These are phyloP conservation scores for Euthynnus affinis DNA, from an alignment of 2,797 vertebrate species.

Conservation along the genomic window DNA sequence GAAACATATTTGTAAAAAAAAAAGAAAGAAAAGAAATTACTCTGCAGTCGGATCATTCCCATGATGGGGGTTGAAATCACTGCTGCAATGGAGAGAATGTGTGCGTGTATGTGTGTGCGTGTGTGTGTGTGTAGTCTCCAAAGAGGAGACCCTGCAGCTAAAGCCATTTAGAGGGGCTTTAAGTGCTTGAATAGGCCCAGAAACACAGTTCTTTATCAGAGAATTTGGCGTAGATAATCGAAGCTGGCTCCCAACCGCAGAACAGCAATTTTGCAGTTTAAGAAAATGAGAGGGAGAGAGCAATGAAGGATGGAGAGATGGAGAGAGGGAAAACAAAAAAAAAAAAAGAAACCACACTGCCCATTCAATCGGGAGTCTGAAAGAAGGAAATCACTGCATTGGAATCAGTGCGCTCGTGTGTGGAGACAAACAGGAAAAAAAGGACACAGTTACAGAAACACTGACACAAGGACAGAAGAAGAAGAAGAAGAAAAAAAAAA, in stretches of 20 bases:
- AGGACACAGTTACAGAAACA: conserved; percentile 7
- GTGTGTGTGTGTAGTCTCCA: conserved; percentile 46
- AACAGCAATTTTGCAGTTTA: conserved; percentile 77
- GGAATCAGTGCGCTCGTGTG: conserved; percentile 13
- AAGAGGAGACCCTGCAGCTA: conserved; percentile 76
- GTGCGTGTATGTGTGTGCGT: conserved; percentile 21
- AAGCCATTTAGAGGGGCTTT: conserved; percentile 78
- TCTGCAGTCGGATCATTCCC: conserved; percentile 62
- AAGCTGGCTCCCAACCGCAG: conserved; percentile 74
- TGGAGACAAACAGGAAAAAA: conserved; percentile 31
- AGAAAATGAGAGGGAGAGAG: conserved; percentile 68
- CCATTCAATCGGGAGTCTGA: conserved; percentile 41
- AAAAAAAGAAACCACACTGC: conserved; percentile 25
- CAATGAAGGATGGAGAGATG: conserved; percentile 43
- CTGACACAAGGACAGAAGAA: conserved; percentile 30
- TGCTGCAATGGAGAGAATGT: conserved; percentile 50
- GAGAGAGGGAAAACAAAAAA: conserved; percentile 21
- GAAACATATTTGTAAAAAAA: conserved; percentile 50
- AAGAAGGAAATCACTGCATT: conserved; percentile 31
- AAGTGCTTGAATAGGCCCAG: conserved; percentile 77
- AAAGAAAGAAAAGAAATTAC: conserved; percentile 52
- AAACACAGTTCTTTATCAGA: conserved; percentile 81
- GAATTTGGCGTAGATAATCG: conserved; percentile 80
- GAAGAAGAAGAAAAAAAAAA: neutral
- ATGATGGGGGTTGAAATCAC: conserved; percentile 66